These are phyloP conservation scores for Oceanites oceanicus DNA, from an alignment of 2,113 vertebrate genomes.

Conservation along the genomic window DNA sequence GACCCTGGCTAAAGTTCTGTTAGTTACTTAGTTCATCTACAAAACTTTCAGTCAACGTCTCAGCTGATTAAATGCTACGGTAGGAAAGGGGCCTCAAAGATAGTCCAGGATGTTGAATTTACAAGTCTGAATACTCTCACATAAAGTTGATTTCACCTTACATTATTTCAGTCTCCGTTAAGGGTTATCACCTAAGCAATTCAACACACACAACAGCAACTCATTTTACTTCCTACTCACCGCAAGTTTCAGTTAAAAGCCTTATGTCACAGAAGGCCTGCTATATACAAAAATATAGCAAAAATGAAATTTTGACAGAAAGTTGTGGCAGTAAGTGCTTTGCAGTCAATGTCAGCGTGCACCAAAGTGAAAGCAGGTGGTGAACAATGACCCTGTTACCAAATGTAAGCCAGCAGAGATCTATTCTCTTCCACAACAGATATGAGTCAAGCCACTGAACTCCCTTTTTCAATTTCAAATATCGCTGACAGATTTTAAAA, in stretches of 20 bases:
- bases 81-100: not conserved
- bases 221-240: conserved; percentile 45
- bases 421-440: not conserved
- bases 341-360: conserved; percentile 15
- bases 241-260: conserved; percentile 17
- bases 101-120: not conserved
- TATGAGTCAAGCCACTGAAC: not conserved
- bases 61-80: not conserved
- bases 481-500: not conserved
- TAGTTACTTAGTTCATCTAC: not conserved
- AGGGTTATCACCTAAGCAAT: conserved; percentile 13
- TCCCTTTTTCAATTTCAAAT: not conserved
- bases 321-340: conserved; percentile 45
- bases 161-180: conserved; percentile 12
- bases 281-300: not conserved
- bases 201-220: conserved; percentile 9
- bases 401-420: conserved; percentile 5
- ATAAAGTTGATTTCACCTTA: not conserved
- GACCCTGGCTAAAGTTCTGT: not conserved
- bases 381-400: conserved; percentile 33
- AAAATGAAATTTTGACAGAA: conserved; percentile 23
- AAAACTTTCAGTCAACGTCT: not conserved
- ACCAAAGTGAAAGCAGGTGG: conserved; percentile 36
- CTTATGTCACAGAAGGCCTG: conserved; percentile 24
- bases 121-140: not conserved